phyloP scores from a whole-genome alignment of 2,113 vertebrate genomes.

The Entomyzon cyanotis region DNA sequence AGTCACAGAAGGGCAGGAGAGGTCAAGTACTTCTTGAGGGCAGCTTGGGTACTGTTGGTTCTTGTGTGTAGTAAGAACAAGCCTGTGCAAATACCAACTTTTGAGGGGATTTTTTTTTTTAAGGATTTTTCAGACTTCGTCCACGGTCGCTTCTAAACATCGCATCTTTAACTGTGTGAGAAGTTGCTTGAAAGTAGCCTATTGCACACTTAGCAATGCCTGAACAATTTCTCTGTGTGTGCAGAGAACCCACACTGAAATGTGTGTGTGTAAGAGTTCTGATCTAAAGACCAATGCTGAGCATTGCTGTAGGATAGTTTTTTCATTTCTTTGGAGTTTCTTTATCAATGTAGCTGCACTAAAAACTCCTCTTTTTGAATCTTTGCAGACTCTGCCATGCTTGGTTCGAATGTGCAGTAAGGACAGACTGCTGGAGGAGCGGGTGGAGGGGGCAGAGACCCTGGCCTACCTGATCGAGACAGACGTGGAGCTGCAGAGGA shows the following conservation, averaged over 20 bases:
- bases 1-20: background rate
- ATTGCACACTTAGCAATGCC: background rate
- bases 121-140: background rate
- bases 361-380: background rate
- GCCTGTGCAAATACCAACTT: background rate
- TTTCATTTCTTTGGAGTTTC: background rate
- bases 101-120: background rate
- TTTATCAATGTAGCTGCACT: background rate
- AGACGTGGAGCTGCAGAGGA: slow-evolving; percentile 95
- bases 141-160: background rate
- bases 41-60: background rate
- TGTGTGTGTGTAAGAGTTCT: background rate
- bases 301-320: background rate
- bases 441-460: slow-evolving; percentile 96
- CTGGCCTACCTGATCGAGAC: slow-evolving; percentile 97
- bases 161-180: background rate
- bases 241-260: background rate
- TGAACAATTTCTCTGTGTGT: background rate
- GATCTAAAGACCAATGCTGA: background rate
- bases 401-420: slow-evolving; percentile 98
- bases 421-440: slow-evolving; percentile 92
- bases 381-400: slow-evolving; percentile 90
- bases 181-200: background rate
- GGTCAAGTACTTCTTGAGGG: background rate
- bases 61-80: background rate